Evolutionary conservation across 2,797 vertebrate genomes (phyloP).

Genomic region (Apodemus agrarius): DNA sequence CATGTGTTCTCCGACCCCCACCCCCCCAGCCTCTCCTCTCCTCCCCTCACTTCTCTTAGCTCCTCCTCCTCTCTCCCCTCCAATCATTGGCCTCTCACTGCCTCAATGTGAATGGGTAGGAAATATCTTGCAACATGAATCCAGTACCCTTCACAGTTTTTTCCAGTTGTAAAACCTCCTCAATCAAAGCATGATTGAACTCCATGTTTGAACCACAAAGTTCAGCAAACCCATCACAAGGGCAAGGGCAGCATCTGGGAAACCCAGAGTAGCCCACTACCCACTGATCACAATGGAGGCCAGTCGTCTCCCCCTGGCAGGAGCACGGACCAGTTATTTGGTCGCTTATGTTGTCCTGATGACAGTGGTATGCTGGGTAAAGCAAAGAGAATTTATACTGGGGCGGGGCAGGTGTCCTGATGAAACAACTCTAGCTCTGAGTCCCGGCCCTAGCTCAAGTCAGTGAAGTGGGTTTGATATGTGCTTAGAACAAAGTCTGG

Average conservation of each 20-base stretch:
- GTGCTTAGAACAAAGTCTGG: neutral
- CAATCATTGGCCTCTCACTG: too few species aligned
- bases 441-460: neutral
- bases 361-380: constrained; percentile 90
- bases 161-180: constrained; percentile 86
- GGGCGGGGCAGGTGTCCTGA: too few species aligned
- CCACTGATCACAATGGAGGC: constrained; percentile 89
- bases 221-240: constrained; percentile 89
- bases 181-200: constrained; percentile 87
- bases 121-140: neutral
- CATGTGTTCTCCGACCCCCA: too few species aligned
- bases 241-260: constrained; percentile 90
- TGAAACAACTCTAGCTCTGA: neutral
- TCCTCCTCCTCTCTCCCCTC: too few species aligned
- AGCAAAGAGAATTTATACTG: constrained; percentile 15
- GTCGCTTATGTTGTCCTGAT: constrained; percentile 90
- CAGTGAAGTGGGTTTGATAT: neutral
- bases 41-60: too few species aligned
- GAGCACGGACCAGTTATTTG: constrained; percentile 91
- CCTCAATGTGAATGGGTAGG: too few species aligned
- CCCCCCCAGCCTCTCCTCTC: too few species aligned
- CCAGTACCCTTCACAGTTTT: constrained; percentile 89
- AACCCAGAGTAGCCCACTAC: constrained; percentile 90
- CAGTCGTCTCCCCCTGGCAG: constrained; percentile 86
- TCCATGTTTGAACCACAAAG: constrained; percentile 88